Base-by-base conservation (phyloP, 1,140 invertebrate species). In the Pogonomyrmex barbatus region DNA sequence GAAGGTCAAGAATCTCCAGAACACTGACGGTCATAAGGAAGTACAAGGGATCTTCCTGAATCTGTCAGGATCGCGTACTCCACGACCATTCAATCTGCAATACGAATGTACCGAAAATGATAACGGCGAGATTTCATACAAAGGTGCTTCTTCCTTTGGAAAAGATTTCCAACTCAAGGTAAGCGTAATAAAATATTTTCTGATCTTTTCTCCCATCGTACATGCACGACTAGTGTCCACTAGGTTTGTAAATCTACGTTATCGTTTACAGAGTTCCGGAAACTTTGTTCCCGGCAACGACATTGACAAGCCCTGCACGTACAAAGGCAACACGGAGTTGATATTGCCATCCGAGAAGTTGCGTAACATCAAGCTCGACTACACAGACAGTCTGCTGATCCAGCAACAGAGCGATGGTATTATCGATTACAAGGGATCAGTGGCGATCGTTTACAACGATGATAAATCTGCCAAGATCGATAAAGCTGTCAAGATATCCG, bases 341-440 rank as follows among this genome's bases (percentile, higher is more conserved):
- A 94, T 95, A 58, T 90, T 95, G 1, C 96, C 96, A 0, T 94
- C 93, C 56, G 95, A 96, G 0, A 96, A 95, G 58, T 58, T 97
- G 2, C 96, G 96, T 68, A 94, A 95, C 24, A 4, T 92, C 56
- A 96, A 93, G 91, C 93, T 88, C 73, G 94, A 84, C 85, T 92
- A 82, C 47, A 91, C 14, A 87, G 94, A 77, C 1, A 91, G 81
- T 12, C 8, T 89, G 76, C 82, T 93, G 56, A 79, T 89, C 0
- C 93, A 87, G 60, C 56, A 24, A 65, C 56, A 90, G 91, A n/a
- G 4, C 75, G 4, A 86, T 52, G 89, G 81, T n/a, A 6, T 86
- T 0, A 79, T 93, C 0, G 93, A 94, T 17, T 79, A 79, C 91
- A 12, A 88, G 65, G 2, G 68, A 75, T 68, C 50, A 8, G 47